phyloP scores from a whole-genome alignment of 2,888 invertebrate species.

The Drosophila melanocephala region DNA sequence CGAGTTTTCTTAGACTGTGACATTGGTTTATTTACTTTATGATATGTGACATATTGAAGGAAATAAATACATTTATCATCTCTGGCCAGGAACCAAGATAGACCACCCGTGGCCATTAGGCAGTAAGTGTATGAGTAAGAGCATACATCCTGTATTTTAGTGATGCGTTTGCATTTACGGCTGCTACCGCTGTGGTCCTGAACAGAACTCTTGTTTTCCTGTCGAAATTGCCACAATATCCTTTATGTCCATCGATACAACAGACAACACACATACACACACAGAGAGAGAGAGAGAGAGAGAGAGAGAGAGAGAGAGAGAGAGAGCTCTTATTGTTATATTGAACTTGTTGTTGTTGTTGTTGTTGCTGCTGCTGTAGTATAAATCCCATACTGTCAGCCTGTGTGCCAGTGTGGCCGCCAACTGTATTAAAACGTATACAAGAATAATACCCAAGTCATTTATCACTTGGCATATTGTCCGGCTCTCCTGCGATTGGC shows the following conservation, averaged over 20 bases:
- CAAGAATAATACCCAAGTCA: slow-evolving; percentile 80
- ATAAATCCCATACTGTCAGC: slow-evolving; percentile 54
- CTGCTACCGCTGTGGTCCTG: slow-evolving; percentile 67
- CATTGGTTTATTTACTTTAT: slow-evolving; percentile 19
- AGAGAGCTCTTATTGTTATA: slow-evolving; percentile 35
- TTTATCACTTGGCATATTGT: slow-evolving; percentile 85
- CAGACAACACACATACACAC: slow-evolving; percentile 40
- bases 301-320: neutral
- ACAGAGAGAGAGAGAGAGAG: neutral
- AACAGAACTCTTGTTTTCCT: slow-evolving; percentile 74
- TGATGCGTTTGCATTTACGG: slow-evolving; percentile 50
- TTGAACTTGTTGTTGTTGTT: slow-evolving; percentile 8
- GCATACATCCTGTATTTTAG: slow-evolving; percentile 77
- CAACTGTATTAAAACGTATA: slow-evolving; percentile 66
- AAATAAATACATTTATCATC: slow-evolving; percentile 84
- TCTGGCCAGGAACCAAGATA: slow-evolving; percentile 65
- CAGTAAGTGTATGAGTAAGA: slow-evolving; percentile 42
- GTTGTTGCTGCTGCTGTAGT: slow-evolving; percentile 24
- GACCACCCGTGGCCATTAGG: slow-evolving; percentile 81
- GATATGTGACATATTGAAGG: slow-evolving; percentile 61
- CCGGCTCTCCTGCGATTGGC: slow-evolving; percentile 81
- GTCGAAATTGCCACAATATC: slow-evolving; percentile 81
- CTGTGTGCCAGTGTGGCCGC: slow-evolving; percentile 39
- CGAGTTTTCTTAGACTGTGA: slow-evolving; percentile 1
- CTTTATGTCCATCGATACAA: slow-evolving; percentile 71